A percentile compares a stretch with the other conserved stretches of the same genome.
phyloP scores from a whole-genome alignment of 2,113 vertebrate species.

The Ptilonorhynchus violaceus region DNA sequence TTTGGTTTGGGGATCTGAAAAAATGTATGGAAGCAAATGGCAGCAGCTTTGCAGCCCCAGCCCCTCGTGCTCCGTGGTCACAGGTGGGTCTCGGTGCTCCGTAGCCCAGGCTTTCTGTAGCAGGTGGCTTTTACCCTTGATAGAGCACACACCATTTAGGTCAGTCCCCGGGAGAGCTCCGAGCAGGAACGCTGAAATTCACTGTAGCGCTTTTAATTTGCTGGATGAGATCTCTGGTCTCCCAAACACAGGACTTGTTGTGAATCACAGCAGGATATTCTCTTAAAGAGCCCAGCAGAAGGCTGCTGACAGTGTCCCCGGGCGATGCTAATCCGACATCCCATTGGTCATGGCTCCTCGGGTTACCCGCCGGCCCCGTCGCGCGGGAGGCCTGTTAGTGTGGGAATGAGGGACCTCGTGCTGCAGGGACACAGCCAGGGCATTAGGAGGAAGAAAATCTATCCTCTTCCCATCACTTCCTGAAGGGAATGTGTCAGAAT shows the following conservation, averaged over 20 bases:
- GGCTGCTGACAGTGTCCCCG: constrained; percentile 42
- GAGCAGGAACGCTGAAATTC: constrained; percentile 14
- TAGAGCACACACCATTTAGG: background rate
- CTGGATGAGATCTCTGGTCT: constrained; percentile 30
- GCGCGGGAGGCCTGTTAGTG: background rate
- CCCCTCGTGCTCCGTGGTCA: background rate
- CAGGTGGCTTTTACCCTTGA: constrained; percentile 39
- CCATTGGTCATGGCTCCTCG: constrained; percentile 52
- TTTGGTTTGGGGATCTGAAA: too few relatives aligned
- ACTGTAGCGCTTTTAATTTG: constrained; percentile 21
- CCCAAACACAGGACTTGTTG: constrained; percentile 41
- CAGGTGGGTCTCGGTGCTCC: background rate
- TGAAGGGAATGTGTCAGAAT: constrained; percentile 53
- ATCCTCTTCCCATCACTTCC: constrained; percentile 64
- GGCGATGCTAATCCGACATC: constrained; percentile 48
- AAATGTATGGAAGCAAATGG: too few relatives aligned
- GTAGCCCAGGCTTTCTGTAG: background rate
- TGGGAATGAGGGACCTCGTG: constrained; percentile 64
- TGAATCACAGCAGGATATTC: constrained; percentile 51
- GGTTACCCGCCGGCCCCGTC: background rate
- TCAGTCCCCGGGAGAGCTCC: background rate
- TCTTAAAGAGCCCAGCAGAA: constrained; percentile 43
- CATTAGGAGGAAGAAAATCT: constrained; percentile 62
- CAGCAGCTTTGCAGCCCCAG: background rate
- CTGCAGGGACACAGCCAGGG: constrained; percentile 30